Evolutionary conservation across 2,888 invertebrate species (phyloP).

Genomic region (Nasonovia ribisnigri): DNA sequence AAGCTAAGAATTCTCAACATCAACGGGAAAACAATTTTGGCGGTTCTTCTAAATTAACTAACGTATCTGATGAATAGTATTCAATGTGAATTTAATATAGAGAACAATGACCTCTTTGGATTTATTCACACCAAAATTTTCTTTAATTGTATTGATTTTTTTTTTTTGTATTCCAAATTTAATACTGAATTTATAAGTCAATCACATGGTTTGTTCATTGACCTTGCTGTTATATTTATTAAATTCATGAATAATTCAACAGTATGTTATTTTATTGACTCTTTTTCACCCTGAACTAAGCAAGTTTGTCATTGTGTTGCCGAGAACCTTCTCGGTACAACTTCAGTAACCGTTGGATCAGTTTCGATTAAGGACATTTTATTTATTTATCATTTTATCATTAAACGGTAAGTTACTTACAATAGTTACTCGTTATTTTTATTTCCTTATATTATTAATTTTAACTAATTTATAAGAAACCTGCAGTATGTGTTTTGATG

Average conservation of each 20-base stretch:
- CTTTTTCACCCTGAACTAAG: slow-evolving; percentile 45
- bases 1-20: slow-evolving; percentile 51
- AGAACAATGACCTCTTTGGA: slow-evolving; percentile 44
- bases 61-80: slow-evolving; percentile 15
- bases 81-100: slow-evolving; percentile 10
- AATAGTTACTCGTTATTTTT: not conserved
- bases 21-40: slow-evolving; percentile 37
- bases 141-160: not conserved
- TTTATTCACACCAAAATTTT: slow-evolving; percentile 29
- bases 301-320: slow-evolving; percentile 50
- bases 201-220: slow-evolving; percentile 43
- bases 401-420: slow-evolving; percentile 37
- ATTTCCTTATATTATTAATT: not conserved
- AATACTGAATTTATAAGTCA: slow-evolving; percentile 47
- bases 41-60: slow-evolving; percentile 30
- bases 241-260: slow-evolving; percentile 59
- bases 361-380: slow-evolving; percentile 40
- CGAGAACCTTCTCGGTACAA: slow-evolving; percentile 55
- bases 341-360: slow-evolving; percentile 44
- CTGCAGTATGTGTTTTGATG: not conserved
- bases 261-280: slow-evolving; percentile 53
- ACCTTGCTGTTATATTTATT: slow-evolving; percentile 53
- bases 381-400: slow-evolving; percentile 17
- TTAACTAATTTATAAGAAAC: not conserved
- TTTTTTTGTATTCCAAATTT: slow-evolving; percentile 9